Base-by-base conservation (phyloP, 2,888 invertebrate species). In the Gasteruption jaculator region DNA sequence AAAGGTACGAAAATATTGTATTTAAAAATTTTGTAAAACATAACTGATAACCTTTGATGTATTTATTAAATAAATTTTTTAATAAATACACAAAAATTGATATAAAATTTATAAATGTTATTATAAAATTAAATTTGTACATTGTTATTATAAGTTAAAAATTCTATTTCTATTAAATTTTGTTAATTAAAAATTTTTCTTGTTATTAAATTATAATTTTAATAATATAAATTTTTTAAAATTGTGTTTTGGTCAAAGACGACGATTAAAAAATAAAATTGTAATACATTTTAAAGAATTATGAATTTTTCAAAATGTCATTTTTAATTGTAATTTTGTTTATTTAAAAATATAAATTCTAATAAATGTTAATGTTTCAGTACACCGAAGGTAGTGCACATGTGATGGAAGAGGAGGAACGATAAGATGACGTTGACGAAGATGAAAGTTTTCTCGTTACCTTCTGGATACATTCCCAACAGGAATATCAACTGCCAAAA, bases 1-100 rank as follows among this genome's bases (percentile, higher is more conserved):
- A 81, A 65, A 83, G 82, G 72, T 72, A 58, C 53, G 52, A 46
- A 7, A 25, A n/a, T 41, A 4, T 21, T 43, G 3, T 21, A 29
- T 19, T 22, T 18, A 33, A 6, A 14, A n/a, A n/a, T n/a, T n/a
- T n/a, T n/a, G n/a, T n/a, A n/a, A n/a, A n/a, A n/a, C n/a, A n/a
- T n/a, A n/a, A n/a, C n/a, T n/a, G n/a, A n/a, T n/a, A n/a, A n/a
- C n/a, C n/a, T n/a, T n/a, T n/a, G n/a, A n/a, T n/a, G n/a, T n/a
- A n/a, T n/a, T n/a, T n/a, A n/a, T n/a, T n/a, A n/a, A n/a, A n/a
- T n/a, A n/a, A n/a, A n/a, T n/a, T n/a, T n/a, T n/a, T n/a, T n/a
- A n/a, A n/a, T n/a, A n/a, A n/a, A n/a, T n/a, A n/a, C n/a, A n/a
- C n/a, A n/a, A n/a, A n/a, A n/a, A n/a, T n/a, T n/a, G n/a, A n/a